These are phyloP conservation scores for Carpatolechia fugitivella DNA, from an alignment of 2,888 invertebrate species.

Conservation along the genomic window DNA sequence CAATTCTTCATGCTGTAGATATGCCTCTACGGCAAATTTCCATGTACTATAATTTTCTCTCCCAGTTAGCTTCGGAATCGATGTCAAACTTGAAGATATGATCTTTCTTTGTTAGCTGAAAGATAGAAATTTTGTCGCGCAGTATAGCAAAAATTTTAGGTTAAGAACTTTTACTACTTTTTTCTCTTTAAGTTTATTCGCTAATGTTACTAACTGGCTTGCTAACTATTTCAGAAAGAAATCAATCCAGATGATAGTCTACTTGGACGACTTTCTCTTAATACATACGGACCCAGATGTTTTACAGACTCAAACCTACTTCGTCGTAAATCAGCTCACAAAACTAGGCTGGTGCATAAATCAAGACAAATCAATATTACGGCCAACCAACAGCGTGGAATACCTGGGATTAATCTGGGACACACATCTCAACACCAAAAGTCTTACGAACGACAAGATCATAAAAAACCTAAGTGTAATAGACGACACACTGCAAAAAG, in stretches of 20 bases:
- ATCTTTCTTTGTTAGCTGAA: too few species aligned
- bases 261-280: conserved; percentile 3
- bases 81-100: too few species aligned
- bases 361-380: conserved; percentile 15
- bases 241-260: neutral
- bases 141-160: too few species aligned
- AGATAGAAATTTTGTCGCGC: too few species aligned
- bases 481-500: neutral
- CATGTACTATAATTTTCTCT: too few species aligned
- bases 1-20: too few species aligned
- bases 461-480: neutral
- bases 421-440: conserved; percentile 18
- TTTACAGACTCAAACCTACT: conserved; percentile 6
- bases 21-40: too few species aligned
- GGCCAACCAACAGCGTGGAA: conserved; percentile 15
- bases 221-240: neutral
- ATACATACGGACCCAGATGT: neutral
- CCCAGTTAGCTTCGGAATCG: too few species aligned
- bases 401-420: conserved; percentile 24
- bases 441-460: conserved; percentile 8
- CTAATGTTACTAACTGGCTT: too few species aligned
- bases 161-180: too few species aligned
- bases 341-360: conserved; percentile 23
- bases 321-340: neutral
- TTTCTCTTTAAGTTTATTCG: too few species aligned